Evolutionary conservation across 1,140 invertebrate genomes (phyloP).

Genomic region (Lasaia peninsularis): DNA sequence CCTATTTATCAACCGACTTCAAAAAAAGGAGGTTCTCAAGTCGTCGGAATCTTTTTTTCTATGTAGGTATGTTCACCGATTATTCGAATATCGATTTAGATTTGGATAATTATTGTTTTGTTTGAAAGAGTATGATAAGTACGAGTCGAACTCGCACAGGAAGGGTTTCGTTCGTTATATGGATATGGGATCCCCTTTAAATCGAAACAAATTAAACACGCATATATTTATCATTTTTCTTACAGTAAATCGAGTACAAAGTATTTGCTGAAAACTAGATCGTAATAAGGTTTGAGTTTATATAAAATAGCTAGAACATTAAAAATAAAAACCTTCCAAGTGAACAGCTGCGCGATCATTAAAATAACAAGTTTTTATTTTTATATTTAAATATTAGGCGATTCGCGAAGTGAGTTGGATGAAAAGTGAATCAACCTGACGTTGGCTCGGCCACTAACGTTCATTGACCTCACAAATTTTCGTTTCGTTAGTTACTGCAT

Average conservation of each 20-base stretch:
- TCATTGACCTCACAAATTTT: conserved; percentile 73
- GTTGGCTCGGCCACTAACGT: conserved; percentile 66
- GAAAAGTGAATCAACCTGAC: conserved; percentile 76
- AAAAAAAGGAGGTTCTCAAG: too few species aligned
- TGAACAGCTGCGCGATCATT: conserved; percentile 16
- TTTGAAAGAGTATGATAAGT: too few species aligned
- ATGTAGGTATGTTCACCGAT: too few species aligned
- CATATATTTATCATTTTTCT: too few species aligned
- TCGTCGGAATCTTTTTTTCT: too few species aligned
- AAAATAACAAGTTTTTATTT: conserved; percentile 29
- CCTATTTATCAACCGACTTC: too few species aligned
- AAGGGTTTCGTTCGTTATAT: too few species aligned
- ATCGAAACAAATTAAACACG: too few species aligned
- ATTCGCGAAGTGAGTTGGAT: conserved; percentile 61
- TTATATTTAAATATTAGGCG: conserved; percentile 31
- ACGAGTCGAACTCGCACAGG: too few species aligned
- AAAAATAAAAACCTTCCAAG: neutral
- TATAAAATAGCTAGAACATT: neutral
- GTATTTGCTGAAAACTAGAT: neutral
- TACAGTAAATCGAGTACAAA: neutral
- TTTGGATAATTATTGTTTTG: too few species aligned
- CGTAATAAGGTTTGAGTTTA: neutral
- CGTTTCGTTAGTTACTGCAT: conserved; percentile 68
- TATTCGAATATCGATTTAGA: too few species aligned
- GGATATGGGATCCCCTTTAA: too few species aligned